Conservation (phyloP, 1,140 invertebrate genomes). For the Solenopsis fugax region DNA sequence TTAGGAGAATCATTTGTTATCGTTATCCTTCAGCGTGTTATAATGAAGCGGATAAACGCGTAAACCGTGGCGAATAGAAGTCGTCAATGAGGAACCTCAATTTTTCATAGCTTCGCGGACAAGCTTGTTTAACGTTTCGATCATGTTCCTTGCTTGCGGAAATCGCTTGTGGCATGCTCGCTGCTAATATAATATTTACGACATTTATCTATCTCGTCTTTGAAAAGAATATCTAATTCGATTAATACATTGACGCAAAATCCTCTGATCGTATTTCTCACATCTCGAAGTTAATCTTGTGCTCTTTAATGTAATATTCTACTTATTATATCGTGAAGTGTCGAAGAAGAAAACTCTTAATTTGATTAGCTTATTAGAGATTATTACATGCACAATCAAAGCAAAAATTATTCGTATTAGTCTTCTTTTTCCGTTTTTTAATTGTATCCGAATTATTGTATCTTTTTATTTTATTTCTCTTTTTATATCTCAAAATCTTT, state of each 20-base stretch:
- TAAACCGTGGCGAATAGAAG: background rate
- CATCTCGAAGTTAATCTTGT: background rate
- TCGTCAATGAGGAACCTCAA: slow-evolving; percentile 25
- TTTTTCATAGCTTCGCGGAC: slow-evolving; percentile 31
- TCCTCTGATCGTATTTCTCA: background rate
- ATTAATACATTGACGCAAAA: background rate
- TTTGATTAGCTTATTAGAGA: background rate
- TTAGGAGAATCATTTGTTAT: slow-evolving; percentile 68
- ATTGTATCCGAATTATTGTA: background rate
- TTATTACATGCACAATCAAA: background rate
- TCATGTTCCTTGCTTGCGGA: slow-evolving; percentile 22
- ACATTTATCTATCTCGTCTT: background rate
- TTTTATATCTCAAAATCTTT: background rate
- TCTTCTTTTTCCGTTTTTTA: background rate
- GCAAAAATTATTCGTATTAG: background rate
- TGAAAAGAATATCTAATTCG: slow-evolving; percentile 15
- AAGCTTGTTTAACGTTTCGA: slow-evolving; percentile 34
- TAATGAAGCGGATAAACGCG: slow-evolving; percentile 55
- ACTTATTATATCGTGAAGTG: background rate
- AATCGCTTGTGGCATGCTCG: background rate
- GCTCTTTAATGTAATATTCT: background rate
- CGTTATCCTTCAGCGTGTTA: slow-evolving; percentile 62
- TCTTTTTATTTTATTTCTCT: background rate
- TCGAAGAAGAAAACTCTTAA: background rate
- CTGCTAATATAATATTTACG: background rate